phyloP scores from a whole-genome alignment of 2,113 vertebrate species.

The Xiphorhynchus elegans region DNA sequence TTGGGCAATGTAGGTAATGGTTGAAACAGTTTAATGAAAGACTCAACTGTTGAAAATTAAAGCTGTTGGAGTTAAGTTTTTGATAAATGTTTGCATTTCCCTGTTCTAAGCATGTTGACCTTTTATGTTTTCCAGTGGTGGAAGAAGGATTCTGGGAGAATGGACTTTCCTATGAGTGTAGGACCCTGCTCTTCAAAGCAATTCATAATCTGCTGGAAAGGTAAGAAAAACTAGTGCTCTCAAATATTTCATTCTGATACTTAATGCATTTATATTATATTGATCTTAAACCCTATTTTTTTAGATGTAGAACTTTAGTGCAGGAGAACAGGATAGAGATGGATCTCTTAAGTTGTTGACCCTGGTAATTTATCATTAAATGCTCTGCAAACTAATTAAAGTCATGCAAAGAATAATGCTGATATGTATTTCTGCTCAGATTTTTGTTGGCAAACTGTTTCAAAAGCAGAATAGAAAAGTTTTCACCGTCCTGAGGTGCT shows the following conservation, averaged over 20 bases:
- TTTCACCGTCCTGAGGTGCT: not conserved
- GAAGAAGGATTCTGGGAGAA: conserved; percentile 98
- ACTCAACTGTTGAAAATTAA: not conserved
- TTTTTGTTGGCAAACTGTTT: not conserved
- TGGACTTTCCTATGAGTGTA: conserved; percentile 96
- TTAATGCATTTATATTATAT: not conserved
- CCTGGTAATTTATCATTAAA: not conserved
- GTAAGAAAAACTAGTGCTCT: conserved; percentile 74
- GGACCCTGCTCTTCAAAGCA: conserved; percentile 98
- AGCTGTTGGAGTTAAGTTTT: not conserved
- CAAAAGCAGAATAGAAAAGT: not conserved
- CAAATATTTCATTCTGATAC: not conserved
- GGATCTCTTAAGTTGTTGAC: not conserved
- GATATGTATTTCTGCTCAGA: not conserved
- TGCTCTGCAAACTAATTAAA: not conserved
- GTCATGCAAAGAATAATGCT: not conserved
- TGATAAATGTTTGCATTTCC: not conserved
- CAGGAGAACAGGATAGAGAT: not conserved
- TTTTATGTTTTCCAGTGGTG: conserved; percentile 82
- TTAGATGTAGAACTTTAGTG: not conserved
- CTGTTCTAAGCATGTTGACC: not conserved
- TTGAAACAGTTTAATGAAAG: not conserved
- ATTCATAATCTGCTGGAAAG: conserved; percentile 98
- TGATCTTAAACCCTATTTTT: not conserved
- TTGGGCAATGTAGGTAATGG: not conserved